Conservation (phyloP, 1,140 invertebrate species). For the Bombus impatiens region DNA sequence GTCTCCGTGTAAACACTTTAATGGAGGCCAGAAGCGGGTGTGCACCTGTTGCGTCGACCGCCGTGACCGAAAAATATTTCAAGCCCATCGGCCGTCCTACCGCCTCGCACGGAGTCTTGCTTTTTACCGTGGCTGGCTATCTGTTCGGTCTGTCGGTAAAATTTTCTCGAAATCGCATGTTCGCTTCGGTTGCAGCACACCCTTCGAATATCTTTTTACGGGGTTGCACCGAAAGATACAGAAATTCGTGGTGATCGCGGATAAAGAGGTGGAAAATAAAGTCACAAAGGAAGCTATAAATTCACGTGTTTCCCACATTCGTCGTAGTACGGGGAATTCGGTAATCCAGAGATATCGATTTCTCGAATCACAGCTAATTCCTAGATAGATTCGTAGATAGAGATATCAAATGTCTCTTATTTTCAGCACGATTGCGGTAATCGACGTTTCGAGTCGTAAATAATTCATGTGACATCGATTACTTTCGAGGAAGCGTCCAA, state of each 20-base stretch:
- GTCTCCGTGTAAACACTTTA: conserved; percentile 70
- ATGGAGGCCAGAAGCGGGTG: conserved; percentile 60
- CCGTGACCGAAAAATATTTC: conserved; percentile 66
- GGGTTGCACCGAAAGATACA: too few species aligned
- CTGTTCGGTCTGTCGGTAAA: conserved; percentile 9
- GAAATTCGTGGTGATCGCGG: neutral
- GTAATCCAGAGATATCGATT: neutral
- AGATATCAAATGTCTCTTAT: neutral
- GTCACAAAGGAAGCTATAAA: neutral
- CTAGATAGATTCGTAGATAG: neutral
- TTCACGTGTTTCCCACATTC: too few species aligned
- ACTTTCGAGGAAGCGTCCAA: too few species aligned
- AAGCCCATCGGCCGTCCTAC: conserved; percentile 18
- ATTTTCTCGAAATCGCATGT: neutral
- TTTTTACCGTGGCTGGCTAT: neutral
- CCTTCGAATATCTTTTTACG: neutral
- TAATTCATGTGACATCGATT: neutral
- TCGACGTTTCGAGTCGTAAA: neutral
- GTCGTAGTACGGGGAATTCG: too few species aligned
- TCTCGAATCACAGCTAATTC: too few species aligned
- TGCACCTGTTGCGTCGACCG: conserved; percentile 65
- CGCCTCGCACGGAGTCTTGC: neutral
- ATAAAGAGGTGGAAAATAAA: neutral
- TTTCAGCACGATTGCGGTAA: neutral
- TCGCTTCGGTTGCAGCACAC: too few species aligned